phyloP scores from a whole-genome alignment of 2,797 vertebrate genomes.

The Tenualosa thibaudeaui region DNA sequence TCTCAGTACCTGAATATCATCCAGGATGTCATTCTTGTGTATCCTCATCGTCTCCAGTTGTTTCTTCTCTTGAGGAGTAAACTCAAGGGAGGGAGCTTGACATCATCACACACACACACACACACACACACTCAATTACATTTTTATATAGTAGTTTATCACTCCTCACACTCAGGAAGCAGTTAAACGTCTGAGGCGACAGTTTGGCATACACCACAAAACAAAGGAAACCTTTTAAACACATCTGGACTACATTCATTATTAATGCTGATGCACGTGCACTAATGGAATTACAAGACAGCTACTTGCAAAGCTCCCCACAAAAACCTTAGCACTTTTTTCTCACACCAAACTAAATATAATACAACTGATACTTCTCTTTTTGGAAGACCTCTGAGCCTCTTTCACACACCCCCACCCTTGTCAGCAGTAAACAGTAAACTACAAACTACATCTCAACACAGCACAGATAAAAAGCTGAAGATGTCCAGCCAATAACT shows the following conservation, averaged over 20 bases:
- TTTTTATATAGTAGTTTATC: too few relatives aligned
- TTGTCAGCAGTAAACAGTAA: neutral
- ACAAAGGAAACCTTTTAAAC: too few relatives aligned
- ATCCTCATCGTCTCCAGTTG: conserved; percentile 27
- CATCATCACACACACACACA: conserved; percentile 23
- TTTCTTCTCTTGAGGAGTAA: conserved; percentile 42
- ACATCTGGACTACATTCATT: neutral
- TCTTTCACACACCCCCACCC: neutral
- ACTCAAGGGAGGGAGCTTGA: conserved; percentile 53
- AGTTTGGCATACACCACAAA: too few relatives aligned
- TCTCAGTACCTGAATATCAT: conserved; percentile 69
- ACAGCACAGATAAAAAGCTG: neutral
- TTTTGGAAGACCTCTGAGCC: neutral
- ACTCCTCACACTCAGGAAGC: too few relatives aligned
- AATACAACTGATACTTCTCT: neutral
- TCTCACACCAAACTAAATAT: neutral
- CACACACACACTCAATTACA: neutral
- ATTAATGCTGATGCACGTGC: neutral
- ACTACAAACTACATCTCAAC: neutral
- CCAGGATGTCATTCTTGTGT: conserved; percentile 57
- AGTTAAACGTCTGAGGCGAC: too few relatives aligned
- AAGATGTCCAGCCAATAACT: neutral
- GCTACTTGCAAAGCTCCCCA: neutral
- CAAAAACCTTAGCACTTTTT: neutral
- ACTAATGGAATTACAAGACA: neutral